These are phyloP conservation scores for Morus bassanus DNA, from an alignment of 2,797 vertebrate genomes.

Conservation along the genomic window DNA sequence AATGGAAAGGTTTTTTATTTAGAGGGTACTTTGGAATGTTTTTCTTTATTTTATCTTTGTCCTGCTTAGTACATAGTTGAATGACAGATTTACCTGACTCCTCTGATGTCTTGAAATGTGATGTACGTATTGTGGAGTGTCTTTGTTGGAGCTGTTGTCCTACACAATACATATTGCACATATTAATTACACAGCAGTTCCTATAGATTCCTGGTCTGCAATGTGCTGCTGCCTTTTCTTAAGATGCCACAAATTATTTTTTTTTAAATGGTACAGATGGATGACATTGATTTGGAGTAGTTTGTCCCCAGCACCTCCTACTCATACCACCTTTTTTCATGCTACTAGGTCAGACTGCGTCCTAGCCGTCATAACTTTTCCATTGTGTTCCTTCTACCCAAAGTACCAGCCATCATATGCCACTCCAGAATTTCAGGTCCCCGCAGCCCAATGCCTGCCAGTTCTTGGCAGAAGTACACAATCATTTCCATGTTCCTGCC, in stretches of 20 bases:
- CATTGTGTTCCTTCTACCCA: not conserved
- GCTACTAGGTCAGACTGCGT: not conserved
- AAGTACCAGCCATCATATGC: not conserved
- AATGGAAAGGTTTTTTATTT: not conserved
- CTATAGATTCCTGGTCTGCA: not conserved
- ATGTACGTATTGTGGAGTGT: fast-evolving
- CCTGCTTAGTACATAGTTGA: not conserved
- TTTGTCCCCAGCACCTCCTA: not conserved
- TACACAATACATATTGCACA: not conserved
- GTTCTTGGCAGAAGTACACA: not conserved
- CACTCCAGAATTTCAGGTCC: not conserved
- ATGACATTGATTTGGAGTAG: not conserved
- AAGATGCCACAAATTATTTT: not conserved
- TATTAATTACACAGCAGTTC: not conserved
- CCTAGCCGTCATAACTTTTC: not conserved
- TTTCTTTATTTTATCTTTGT: not conserved
- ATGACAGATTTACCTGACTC: not conserved
- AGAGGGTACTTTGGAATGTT: not conserved
- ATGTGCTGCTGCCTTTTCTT: not conserved
- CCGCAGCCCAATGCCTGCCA: fast-evolving
- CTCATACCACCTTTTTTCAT: not conserved
- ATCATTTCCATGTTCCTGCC: not conserved
- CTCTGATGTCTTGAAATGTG: not conserved
- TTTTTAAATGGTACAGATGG: not conserved
- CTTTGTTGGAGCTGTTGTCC: not conserved